Evolutionary conservation across 2,888 invertebrate species (phyloP).

Genomic region (Oscheius sp.): DNA sequence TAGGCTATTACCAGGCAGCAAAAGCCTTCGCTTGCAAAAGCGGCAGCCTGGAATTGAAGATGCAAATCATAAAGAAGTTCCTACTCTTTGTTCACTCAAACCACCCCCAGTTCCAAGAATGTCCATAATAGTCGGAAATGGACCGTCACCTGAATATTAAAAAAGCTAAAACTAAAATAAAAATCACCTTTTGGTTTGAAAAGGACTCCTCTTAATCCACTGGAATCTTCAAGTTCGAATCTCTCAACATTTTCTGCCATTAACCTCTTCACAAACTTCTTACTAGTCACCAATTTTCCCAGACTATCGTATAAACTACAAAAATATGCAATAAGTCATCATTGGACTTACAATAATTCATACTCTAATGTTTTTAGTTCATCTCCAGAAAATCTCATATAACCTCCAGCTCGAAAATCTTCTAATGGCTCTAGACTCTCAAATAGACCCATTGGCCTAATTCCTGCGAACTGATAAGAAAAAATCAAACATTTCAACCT

Average conservation of each 20-base stretch:
- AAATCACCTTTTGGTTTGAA: constrained; percentile 45
- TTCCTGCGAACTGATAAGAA: constrained; percentile 14
- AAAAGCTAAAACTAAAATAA: background rate
- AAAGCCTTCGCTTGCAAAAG: constrained; percentile 47
- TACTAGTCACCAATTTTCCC: background rate
- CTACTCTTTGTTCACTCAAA: constrained; percentile 41
- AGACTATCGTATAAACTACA: background rate
- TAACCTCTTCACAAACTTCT: background rate
- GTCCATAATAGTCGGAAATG: constrained; percentile 44
- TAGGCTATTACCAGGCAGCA: constrained; percentile 45
- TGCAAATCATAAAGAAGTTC: background rate
- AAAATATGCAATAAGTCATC: background rate
- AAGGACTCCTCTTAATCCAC: constrained; percentile 39
- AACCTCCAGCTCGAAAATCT: constrained; percentile 36
- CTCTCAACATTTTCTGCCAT: background rate
- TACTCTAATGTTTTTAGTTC: background rate
- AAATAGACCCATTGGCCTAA: constrained; percentile 44
- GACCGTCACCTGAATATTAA: constrained; percentile 33
- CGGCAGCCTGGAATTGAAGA: constrained; percentile 30
- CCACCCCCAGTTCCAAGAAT: constrained; percentile 48
- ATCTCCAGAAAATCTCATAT: background rate
- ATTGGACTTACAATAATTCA: background rate
- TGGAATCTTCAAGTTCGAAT: constrained; percentile 31
- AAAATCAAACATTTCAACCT: background rate
- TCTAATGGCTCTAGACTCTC: constrained; percentile 35